Evolutionary conservation across 1,140 invertebrate species (phyloP), one percentile per base, ranked within the genome.

Genomic region (Colletes gigas): DNA sequence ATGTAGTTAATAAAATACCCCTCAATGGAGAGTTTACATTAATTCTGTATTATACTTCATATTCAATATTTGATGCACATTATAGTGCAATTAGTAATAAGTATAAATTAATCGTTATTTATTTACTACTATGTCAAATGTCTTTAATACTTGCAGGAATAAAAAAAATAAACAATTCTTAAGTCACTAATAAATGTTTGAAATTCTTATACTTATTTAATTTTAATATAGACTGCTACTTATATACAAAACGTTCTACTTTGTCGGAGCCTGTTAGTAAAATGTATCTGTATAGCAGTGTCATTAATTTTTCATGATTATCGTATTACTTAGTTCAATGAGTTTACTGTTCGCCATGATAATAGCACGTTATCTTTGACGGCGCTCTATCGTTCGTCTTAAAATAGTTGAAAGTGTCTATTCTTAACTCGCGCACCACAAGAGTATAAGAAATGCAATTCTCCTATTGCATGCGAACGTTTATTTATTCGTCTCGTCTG

Each of bases 401-500:
- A 69, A 77, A 77, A 77, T 69, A 69, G 65, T 59, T 69, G 47
- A 21, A 60, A 59, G 60, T 2, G 74, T 21, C 66, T 77, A 69
- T 77, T 77, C 74, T 69, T 66, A 66, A 69, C 74, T 4, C n/a
- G 30, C 4, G 19, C 44, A 77, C 41, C 65, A 50, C 65, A n/a
- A 69, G 41, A 60, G 39, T 44, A 54, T 50, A 77, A 77, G 74
- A 69, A 59, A 69, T 59, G 74, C 65, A 69, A 67, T 68, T 77
- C 74, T 77, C 44, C 65, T 77, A 77, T 69, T 30, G 74, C 12
- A 39, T 4, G 41, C 74, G 19, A 17, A 39, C 17, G 39, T 69
- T 77, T 39, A 77, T 77, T 77, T 60, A 44, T 19, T 75, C 60
- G 17, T 54, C 6, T 41, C 30, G n/a, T 54, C 15, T 50, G 44